phyloP scores from a whole-genome alignment of 2,113 vertebrate genomes.

The Morone chrysops region DNA sequence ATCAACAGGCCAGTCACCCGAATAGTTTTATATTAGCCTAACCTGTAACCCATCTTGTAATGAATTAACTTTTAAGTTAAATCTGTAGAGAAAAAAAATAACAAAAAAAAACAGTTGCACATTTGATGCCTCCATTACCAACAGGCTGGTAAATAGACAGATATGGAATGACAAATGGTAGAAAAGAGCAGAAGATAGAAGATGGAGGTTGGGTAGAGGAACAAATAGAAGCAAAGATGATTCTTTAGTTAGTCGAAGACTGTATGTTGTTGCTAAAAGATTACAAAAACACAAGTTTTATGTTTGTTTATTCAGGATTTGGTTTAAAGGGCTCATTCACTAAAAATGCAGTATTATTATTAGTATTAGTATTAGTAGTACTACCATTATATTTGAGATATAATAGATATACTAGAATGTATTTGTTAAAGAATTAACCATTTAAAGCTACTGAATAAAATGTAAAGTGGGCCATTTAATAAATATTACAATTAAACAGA shows the following conservation, averaged over 20 bases:
- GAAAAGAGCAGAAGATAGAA: constrained; percentile 23
- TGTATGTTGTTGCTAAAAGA: background rate
- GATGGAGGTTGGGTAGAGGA: constrained; percentile 24
- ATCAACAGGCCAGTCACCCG: background rate
- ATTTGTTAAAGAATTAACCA: background rate
- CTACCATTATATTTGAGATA: background rate
- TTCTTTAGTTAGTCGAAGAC: background rate
- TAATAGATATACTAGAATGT: background rate
- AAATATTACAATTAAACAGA: background rate
- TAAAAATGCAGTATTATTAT: background rate
- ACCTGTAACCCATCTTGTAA: background rate
- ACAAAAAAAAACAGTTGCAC: constrained; percentile 14
- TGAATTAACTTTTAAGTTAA: background rate
- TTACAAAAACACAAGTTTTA: background rate
- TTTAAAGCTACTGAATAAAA: background rate
- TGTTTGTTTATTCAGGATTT: background rate
- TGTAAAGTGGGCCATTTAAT: background rate
- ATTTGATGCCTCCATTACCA: constrained; percentile 66
- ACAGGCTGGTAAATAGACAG: constrained; percentile 9
- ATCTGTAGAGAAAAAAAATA: background rate
- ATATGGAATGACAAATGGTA: constrained; percentile 16
- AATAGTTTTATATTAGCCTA: background rate
- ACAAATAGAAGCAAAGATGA: constrained; percentile 22
- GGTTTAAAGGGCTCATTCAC: background rate
- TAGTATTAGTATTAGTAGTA: too few relatives aligned